A percentile compares a stretch with the other conserved stretches of the same genome.
These are phyloP conservation scores for Orthochromis malagaraziensis DNA, from an alignment of 2,113 vertebrate species.

Conservation along the genomic window DNA sequence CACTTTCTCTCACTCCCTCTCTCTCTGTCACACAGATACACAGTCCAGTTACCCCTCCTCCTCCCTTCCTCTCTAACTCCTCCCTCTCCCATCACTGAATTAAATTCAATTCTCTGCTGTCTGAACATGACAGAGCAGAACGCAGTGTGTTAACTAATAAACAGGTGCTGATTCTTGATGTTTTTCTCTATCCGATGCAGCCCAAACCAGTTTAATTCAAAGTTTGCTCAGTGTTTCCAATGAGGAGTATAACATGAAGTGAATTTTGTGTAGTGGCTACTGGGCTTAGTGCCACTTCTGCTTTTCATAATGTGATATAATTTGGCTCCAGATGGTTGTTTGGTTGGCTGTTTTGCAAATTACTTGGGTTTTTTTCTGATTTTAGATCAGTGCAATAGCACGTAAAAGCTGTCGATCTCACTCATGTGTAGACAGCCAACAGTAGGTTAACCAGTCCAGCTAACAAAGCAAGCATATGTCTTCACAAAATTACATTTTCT, in stretches of 20 bases:
- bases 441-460: background rate
- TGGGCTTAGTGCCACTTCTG: background rate
- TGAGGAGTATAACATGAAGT: background rate
- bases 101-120: background rate
- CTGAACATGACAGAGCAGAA: slow-evolving; percentile 37
- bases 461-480: background rate
- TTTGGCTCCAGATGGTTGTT: background rate
- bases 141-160: background rate
- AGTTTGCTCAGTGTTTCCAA: background rate
- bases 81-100: slow-evolving; percentile 40
- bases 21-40: background rate
- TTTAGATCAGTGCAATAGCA: background rate
- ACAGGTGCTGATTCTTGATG: background rate
- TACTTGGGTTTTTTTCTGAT: accelerated
- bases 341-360: background rate
- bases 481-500: background rate
- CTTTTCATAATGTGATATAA: background rate
- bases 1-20: slow-evolving; percentile 63
- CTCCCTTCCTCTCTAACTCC: background rate
- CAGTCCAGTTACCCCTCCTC: slow-evolving; percentile 21
- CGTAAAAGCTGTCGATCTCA: background rate
- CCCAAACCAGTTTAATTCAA: background rate
- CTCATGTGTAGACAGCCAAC: background rate
- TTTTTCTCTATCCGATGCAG: background rate
- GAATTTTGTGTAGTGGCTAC: background rate